Conservation (phyloP, 2,113 vertebrate genomes). For the Oryzias celebensis region DNA sequence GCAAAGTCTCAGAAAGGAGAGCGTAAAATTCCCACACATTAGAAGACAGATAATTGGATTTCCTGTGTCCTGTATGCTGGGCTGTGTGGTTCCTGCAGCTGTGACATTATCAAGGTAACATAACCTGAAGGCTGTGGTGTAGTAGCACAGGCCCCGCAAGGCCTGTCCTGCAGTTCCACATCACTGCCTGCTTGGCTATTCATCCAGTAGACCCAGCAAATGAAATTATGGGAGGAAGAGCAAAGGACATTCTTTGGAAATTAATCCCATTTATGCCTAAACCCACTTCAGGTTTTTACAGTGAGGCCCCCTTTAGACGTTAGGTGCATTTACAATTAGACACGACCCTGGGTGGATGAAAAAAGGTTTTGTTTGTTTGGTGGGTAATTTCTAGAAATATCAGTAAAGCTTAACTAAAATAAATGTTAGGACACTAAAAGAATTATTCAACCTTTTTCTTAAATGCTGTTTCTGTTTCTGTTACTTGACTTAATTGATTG, state of each 20-base stretch:
- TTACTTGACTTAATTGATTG: constrained; percentile 4
- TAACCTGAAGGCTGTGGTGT: constrained; percentile 75
- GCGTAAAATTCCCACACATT: constrained; percentile 73
- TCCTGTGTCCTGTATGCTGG: constrained; percentile 66
- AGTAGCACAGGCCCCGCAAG: constrained; percentile 59
- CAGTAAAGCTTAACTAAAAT: constrained; percentile 1
- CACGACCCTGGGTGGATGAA: constrained; percentile 56
- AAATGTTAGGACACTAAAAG: not conserved
- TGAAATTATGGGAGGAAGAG: constrained; percentile 81
- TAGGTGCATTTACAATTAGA: constrained; percentile 74
- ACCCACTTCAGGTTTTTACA: constrained; percentile 74
- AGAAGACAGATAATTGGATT: constrained; percentile 71
- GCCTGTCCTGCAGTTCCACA: constrained; percentile 72
- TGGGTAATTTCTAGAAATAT: constrained; percentile 19
- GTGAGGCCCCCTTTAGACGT: constrained; percentile 67
- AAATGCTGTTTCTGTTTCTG: constrained; percentile 2
- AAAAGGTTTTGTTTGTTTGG: constrained; percentile 55
- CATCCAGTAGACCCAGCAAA: constrained; percentile 78
- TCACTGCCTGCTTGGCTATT: constrained; percentile 78
- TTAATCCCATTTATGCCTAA: constrained; percentile 81
- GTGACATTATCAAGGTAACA: constrained; percentile 80
- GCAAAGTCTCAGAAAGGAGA: constrained; percentile 63
- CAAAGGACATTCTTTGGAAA: constrained; percentile 82
- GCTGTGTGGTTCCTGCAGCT: constrained; percentile 61
- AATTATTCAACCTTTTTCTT: too few species aligned